A percentile compares a stretch with the other conserved stretches of the same genome.
Evolutionary conservation across 2,888 invertebrate species (phyloP).

Genomic region (Tanaodytes sp.): DNA sequence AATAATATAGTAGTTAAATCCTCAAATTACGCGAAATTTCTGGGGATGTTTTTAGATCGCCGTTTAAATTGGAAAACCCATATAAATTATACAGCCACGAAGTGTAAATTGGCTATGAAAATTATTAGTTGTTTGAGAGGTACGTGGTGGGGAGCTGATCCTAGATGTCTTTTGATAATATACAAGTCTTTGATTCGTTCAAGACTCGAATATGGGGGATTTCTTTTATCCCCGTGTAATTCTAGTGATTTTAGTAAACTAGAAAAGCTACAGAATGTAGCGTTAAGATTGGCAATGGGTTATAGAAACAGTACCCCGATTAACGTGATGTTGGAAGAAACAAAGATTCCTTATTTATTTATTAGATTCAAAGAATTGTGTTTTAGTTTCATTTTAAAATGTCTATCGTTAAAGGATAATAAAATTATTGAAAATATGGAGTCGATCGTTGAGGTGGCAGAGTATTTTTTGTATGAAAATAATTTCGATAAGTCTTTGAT

Average conservation of each 20-base stretch:
- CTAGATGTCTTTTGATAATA: neutral
- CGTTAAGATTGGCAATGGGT: slow-evolving; percentile 43
- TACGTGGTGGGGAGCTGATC: slow-evolving; percentile 43
- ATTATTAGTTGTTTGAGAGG: slow-evolving; percentile 33
- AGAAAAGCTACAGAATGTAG: slow-evolving; percentile 29
- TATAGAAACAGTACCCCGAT: slow-evolving; percentile 39
- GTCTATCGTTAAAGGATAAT: slow-evolving; percentile 6
- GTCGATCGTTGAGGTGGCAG: neutral
- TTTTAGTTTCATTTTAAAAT: slow-evolving; percentile 28
- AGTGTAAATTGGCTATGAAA: slow-evolving; percentile 21
- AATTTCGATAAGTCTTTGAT: slow-evolving; percentile 27
- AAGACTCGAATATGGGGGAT: slow-evolving; percentile 32
- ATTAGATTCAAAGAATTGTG: slow-evolving; percentile 29
- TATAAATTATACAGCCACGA: slow-evolving; percentile 1
- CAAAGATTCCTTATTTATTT: slow-evolving; percentile 20
- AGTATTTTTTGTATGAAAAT: slow-evolving; percentile 13
- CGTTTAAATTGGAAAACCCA: slow-evolving; percentile 29
- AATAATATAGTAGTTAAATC: too few species aligned
- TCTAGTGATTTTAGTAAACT: slow-evolving; percentile 14
- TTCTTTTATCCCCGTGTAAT: slow-evolving; percentile 15
- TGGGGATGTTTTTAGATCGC: slow-evolving; percentile 32
- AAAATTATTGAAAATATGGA: slow-evolving; percentile 15
- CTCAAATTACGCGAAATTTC: too few species aligned
- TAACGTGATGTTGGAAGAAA: slow-evolving; percentile 37
- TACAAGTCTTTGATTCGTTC: slow-evolving; percentile 23